These are phyloP conservation scores for Echinarachnius parma DNA, from an alignment of 53 echinoderm and acorn worm genomes.

Conservation along the genomic window DNA sequence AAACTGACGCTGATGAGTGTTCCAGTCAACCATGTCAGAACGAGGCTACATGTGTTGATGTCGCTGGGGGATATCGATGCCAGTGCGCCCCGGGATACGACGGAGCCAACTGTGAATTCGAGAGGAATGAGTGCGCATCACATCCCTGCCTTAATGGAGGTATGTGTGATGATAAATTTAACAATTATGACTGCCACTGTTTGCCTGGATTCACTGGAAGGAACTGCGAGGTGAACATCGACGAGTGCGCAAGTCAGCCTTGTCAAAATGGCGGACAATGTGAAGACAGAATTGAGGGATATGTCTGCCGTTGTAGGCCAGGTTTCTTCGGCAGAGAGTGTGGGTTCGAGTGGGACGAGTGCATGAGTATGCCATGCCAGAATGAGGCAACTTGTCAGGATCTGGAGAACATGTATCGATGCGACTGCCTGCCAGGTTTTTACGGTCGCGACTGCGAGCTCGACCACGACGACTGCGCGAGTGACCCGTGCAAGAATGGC, in stretches of 20 bases:
- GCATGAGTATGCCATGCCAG: constrained; percentile 35
- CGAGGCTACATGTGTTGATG: constrained; percentile 36
- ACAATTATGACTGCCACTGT: constrained; percentile 9
- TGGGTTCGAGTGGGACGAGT: constrained; percentile 33
- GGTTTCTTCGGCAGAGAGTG: constrained; percentile 48
- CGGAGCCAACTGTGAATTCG: constrained; percentile 29
- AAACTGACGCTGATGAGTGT: constrained; percentile 31
- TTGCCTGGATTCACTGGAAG: not conserved
- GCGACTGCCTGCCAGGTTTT: constrained; percentile 45
- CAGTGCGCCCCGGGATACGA: constrained; percentile 30
- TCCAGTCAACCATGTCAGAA: constrained; percentile 27
- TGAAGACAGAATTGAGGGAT: constrained; percentile 2
- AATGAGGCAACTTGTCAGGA: constrained; percentile 40
- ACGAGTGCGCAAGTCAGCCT: constrained; percentile 28
- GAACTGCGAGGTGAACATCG: constrained; percentile 13
- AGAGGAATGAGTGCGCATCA: constrained; percentile 6
- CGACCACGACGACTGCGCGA: constrained; percentile 50
- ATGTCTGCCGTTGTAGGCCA: constrained; percentile 14
- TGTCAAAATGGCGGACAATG: constrained; percentile 39
- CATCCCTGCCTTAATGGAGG: constrained; percentile 11
- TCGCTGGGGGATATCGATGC: constrained; percentile 22
- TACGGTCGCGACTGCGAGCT: constrained; percentile 36
- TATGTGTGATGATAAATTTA: constrained; percentile 12
- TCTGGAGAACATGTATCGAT: constrained; percentile 20
- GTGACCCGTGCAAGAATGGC: constrained; percentile 29